Percentiles rank a stretch among this genome's conserved stretches.
phyloP scores from a whole-genome alignment of 2,888 invertebrate species.

The Pseudanteris insignis region DNA sequence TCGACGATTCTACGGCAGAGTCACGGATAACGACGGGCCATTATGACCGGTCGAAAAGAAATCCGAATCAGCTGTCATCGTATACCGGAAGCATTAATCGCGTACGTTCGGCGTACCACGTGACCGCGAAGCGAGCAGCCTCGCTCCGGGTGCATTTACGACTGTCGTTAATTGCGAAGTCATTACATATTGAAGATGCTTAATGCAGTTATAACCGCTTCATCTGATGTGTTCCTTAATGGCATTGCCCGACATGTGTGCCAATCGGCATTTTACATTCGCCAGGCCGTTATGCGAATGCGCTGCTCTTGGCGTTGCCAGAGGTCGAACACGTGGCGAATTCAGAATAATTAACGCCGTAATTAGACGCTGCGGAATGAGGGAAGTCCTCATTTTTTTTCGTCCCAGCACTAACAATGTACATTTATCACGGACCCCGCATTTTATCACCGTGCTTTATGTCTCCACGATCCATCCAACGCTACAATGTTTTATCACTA shows the following conservation, averaged over 20 bases:
- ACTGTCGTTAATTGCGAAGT: slow-evolving; percentile 44
- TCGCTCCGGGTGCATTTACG: slow-evolving; percentile 43
- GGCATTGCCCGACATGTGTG: slow-evolving; percentile 38
- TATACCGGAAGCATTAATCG: slow-evolving; percentile 43
- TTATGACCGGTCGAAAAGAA: slow-evolving; percentile 28
- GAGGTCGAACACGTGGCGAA: slow-evolving; percentile 46
- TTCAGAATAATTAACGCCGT: slow-evolving; percentile 45
- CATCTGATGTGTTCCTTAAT: slow-evolving; percentile 43
- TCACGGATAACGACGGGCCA: slow-evolving; percentile 18
- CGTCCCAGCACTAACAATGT: slow-evolving; percentile 31
- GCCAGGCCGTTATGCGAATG: slow-evolving; percentile 44
- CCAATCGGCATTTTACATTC: slow-evolving; percentile 45
- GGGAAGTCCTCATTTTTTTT: slow-evolving; percentile 37
- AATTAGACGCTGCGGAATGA: slow-evolving; percentile 45
- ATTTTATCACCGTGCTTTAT: slow-evolving; percentile 22
- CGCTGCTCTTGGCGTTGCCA: slow-evolving; percentile 39
- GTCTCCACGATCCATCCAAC: too few relatives aligned
- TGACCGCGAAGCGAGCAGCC: slow-evolving; percentile 31
- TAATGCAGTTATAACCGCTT: slow-evolving; percentile 47
- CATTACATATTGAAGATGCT: slow-evolving; percentile 44
- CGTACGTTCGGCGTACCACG: slow-evolving; percentile 35
- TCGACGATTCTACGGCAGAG: too few relatives aligned
- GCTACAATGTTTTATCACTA: too few relatives aligned
- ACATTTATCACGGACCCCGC: slow-evolving; percentile 29
- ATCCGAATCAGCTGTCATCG: slow-evolving; percentile 36